These are phyloP conservation scores for Morelia viridis DNA, from an alignment of 2,797 vertebrate genomes.

Conservation along the genomic window DNA sequence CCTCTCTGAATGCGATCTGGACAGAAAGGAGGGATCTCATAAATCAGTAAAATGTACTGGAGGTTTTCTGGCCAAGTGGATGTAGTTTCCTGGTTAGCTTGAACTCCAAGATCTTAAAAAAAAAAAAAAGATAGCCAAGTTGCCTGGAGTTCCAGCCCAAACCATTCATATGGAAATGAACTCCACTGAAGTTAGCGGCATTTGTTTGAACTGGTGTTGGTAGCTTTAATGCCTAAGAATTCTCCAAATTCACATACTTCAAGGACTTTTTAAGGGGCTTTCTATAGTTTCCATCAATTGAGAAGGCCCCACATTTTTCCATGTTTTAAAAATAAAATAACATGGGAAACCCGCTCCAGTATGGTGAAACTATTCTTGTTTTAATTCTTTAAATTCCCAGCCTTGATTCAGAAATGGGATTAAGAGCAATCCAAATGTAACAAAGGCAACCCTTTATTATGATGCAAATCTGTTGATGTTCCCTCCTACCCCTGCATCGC, in stretches of 20 bases:
- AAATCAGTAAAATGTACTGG: background rate
- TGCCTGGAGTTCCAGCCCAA: background rate
- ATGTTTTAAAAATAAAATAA: background rate
- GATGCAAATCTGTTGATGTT: background rate
- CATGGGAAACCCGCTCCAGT: background rate
- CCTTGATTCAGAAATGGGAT: slow-evolving; percentile 14
- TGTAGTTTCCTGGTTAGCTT: background rate
- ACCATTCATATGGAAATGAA: slow-evolving; percentile 1
- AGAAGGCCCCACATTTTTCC: background rate
- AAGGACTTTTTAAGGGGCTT: background rate
- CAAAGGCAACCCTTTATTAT: slow-evolving; percentile 9
- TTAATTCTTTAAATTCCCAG: slow-evolving; percentile 11
- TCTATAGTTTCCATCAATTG: background rate
- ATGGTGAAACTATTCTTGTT: background rate
- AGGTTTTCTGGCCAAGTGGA: background rate
- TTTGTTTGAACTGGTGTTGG: background rate
- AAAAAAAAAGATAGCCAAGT: background rate
- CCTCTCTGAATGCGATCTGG: background rate
- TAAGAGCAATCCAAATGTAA: slow-evolving; percentile 13
- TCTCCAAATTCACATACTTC: background rate
- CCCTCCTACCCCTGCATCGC: too few relatives aligned
- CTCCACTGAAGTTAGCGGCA: background rate
- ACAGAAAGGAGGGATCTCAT: background rate
- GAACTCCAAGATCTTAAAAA: background rate
- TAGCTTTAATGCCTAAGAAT: background rate